Conservation (phyloP, 2,888 invertebrate species). For the Leptinotarsa haldemani region DNA sequence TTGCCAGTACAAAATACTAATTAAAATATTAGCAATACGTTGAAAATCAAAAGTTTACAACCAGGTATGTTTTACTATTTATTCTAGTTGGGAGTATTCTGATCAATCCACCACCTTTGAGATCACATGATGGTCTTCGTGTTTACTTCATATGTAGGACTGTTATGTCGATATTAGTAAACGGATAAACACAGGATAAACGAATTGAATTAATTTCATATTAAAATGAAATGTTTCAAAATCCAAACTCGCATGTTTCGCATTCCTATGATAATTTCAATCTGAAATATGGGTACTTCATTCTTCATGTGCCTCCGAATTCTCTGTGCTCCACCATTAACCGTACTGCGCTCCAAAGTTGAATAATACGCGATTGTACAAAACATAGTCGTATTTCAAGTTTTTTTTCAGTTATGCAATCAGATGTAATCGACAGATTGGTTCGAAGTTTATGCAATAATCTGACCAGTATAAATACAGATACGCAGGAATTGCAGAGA, state of each 20-base stretch:
- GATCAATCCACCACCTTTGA: no score
- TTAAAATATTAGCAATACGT: no score
- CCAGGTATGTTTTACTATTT: no score
- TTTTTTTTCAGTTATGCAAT: conserved; percentile 13
- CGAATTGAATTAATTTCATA: not conserved
- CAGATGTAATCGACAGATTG: conserved; percentile 10
- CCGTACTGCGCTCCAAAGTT: not conserved
- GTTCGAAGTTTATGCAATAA: conserved; percentile 6
- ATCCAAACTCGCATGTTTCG: not conserved
- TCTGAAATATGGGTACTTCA: not conserved
- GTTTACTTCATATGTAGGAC: not conserved
- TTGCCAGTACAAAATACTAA: no score
- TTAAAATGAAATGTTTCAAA: not conserved
- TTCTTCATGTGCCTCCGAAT: not conserved
- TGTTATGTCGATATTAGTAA: not conserved
- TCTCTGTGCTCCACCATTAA: no score
- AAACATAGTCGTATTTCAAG: not conserved
- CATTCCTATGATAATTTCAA: not conserved
- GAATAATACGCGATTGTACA: conserved; percentile 1
- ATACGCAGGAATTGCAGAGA: conserved; percentile 2
- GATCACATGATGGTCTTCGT: not conserved
- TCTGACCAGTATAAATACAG: not conserved
- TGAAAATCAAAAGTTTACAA: no score
- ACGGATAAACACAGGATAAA: not conserved
- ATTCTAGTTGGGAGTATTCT: no score